Evolutionary conservation across 2,113 vertebrate genomes (phyloP).

Genomic region (Stercorarius parasiticus): DNA sequence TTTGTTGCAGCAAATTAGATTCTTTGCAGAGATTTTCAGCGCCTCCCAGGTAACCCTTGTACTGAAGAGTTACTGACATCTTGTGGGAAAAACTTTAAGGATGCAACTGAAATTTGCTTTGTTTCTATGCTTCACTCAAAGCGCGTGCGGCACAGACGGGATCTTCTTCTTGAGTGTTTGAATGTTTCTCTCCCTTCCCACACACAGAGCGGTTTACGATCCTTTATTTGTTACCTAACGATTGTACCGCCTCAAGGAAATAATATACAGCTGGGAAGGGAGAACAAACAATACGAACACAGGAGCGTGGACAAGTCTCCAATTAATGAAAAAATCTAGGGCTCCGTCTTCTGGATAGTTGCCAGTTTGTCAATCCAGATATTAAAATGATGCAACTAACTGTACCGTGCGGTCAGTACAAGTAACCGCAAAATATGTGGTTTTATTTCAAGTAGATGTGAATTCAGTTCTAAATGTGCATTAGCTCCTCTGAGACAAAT

Average conservation of each 20-base stretch:
- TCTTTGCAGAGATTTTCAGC: not conserved
- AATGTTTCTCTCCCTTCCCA: not conserved
- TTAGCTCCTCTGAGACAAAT: not conserved
- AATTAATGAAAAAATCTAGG: not conserved
- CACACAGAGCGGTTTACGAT: not conserved
- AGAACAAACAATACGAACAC: not conserved
- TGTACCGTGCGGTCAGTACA: fast-evolving
- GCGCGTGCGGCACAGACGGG: not conserved
- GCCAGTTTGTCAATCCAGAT: not conserved
- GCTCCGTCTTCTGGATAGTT: not conserved
- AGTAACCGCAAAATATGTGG: not conserved
- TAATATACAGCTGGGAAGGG: not conserved
- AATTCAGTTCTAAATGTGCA: not conserved
- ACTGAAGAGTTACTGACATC: not conserved
- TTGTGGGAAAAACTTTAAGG: not conserved
- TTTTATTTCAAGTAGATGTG: not conserved
- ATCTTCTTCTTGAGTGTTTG: not conserved
- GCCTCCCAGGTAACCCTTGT: not conserved
- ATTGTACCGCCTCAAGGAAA: not conserved
- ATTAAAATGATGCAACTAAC: not conserved
- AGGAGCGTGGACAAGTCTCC: not conserved
- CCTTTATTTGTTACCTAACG: not conserved
- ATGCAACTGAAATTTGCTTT: not conserved
- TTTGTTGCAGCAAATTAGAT: not conserved
- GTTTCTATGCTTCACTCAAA: not conserved